Conservation (phyloP, 2,797 vertebrate species). For the Galago senegalensis region DNA sequence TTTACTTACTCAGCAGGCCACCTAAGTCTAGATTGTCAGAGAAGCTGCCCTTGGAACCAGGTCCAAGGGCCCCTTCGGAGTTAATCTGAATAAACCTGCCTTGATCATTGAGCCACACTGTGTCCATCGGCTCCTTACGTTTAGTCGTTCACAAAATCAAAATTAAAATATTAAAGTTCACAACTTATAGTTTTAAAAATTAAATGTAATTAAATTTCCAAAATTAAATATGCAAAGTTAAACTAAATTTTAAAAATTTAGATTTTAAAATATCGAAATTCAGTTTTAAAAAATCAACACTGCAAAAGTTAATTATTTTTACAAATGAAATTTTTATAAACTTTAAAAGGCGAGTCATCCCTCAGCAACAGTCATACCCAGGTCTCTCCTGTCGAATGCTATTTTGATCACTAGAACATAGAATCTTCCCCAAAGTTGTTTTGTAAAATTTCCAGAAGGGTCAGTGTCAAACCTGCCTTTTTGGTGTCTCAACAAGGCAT, state of each 20-base stretch:
- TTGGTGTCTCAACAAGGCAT: not conserved
- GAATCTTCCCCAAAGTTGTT: not conserved
- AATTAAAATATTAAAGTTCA: not conserved
- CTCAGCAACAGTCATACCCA: not conserved
- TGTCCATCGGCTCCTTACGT: not conserved
- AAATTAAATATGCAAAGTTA: constrained; percentile 10
- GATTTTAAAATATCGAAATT: not conserved
- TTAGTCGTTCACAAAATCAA: not conserved
- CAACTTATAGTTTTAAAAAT: not conserved
- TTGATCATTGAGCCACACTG: too few relatives aligned
- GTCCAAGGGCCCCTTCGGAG: too few relatives aligned
- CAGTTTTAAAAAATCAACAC: not conserved
- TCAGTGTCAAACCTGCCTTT: not conserved
- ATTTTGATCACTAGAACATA: not conserved
- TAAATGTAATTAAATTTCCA: not conserved
- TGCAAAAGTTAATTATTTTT: not conserved
- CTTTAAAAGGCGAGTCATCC: not conserved
- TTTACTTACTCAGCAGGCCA: too few relatives aligned
- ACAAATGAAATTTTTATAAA: not conserved
- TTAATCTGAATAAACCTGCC: too few relatives aligned
- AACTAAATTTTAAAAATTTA: not conserved
- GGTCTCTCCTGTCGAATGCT: not conserved
- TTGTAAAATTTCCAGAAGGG: not conserved
- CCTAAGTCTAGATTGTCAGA: too few relatives aligned
- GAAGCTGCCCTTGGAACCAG: too few relatives aligned